These are phyloP conservation scores for Cepphus grylle DNA, from an alignment of 2,113 vertebrate genomes.

Conservation along the genomic window DNA sequence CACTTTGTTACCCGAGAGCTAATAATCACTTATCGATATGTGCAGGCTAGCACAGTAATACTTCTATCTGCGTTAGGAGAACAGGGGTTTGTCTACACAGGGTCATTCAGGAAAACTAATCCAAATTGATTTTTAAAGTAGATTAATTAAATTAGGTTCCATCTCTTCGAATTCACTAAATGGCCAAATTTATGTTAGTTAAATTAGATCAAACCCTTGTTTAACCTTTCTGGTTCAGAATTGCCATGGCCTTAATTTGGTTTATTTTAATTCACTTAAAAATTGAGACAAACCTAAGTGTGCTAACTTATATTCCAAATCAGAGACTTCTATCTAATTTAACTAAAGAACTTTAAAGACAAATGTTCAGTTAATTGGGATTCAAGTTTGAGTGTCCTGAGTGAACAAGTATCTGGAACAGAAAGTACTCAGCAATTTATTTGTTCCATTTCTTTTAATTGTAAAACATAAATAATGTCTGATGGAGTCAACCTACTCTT, in stretches of 20 bases:
- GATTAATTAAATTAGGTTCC: constrained; percentile 37
- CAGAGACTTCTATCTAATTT: background rate
- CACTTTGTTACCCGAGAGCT: constrained; percentile 10
- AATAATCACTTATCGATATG: background rate
- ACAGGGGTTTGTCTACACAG: background rate
- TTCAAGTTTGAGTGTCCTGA: background rate
- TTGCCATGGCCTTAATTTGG: background rate
- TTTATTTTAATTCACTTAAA: constrained; percentile 24
- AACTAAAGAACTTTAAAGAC: background rate
- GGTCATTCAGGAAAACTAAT: constrained; percentile 30
- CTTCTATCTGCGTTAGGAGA: constrained; percentile 1
- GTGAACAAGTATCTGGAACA: background rate
- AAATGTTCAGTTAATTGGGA: background rate
- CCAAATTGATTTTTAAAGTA: constrained; percentile 60
- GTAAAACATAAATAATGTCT: constrained; percentile 19
- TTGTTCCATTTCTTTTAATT: background rate
- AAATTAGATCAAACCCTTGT: constrained; percentile 50
- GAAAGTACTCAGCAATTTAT: background rate
- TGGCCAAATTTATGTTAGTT: background rate
- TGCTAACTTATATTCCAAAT: background rate
- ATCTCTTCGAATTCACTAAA: background rate
- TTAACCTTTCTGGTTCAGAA: constrained; percentile 31
- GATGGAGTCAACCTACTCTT: constrained; percentile 42
- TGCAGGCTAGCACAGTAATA: background rate
- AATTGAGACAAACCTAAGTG: background rate